These are phyloP conservation scores for Mythimna albipuncta DNA, from an alignment of 2,888 invertebrate genomes.

Conservation along the genomic window DNA sequence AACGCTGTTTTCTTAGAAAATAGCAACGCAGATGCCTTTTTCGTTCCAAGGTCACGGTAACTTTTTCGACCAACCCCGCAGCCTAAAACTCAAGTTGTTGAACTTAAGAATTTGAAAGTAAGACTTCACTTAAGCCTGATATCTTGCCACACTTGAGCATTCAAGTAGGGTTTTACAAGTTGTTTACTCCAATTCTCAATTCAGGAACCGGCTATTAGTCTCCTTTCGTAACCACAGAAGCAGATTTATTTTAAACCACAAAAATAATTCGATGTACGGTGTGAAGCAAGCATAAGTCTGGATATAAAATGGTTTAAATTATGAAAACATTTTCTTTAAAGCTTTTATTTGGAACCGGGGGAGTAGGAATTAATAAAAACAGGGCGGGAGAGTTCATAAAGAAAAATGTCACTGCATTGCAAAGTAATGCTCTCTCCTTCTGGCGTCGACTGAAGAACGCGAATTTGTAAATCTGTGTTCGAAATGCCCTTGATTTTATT, in stretches of 20 bases:
- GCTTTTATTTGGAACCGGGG: conserved; percentile 77
- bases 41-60: too few species aligned
- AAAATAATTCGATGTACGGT: conserved; percentile 25
- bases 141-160: not conserved
- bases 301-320: conserved; percentile 52
- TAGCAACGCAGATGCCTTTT: too few species aligned
- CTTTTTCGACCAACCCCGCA: too few species aligned
- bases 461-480: conserved; percentile 59
- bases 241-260: not conserved
- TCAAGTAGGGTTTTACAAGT: not conserved
- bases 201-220: not conserved
- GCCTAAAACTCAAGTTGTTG: not conserved
- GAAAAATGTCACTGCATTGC: conserved; percentile 86
- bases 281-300: conserved; percentile 35
- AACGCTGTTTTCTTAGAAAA: too few species aligned
- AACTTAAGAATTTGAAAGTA: not conserved
- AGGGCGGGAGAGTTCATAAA: conserved; percentile 82
- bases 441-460: conserved; percentile 63
- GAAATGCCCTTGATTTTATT: conserved; percentile 37
- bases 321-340: conserved; percentile 76
- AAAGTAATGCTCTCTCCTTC: conserved; percentile 81
- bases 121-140: not conserved
- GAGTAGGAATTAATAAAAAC: conserved; percentile 85
- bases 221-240: conserved; percentile 6
- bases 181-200: not conserved